These are phyloP conservation scores for Physocephala rufipes DNA, from an alignment of 2,888 invertebrate genomes.

Conservation along the genomic window DNA sequence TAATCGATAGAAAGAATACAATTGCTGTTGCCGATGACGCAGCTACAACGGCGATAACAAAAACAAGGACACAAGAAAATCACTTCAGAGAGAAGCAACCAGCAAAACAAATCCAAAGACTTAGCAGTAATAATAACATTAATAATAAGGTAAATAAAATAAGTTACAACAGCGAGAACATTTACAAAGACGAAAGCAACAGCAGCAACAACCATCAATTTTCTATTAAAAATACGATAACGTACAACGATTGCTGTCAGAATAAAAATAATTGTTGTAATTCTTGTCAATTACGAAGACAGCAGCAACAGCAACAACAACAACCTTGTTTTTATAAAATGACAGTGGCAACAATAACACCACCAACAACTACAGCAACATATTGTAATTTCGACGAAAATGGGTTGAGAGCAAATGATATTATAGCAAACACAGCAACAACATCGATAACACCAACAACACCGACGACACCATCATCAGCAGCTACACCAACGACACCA, in stretches of 20 bases:
- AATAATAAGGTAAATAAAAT: slow-evolving; percentile 44
- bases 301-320: slow-evolving; percentile 35
- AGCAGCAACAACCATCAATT: slow-evolving; percentile 42
- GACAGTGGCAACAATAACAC: slow-evolving; percentile 47
- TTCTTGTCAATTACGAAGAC: slow-evolving; percentile 57
- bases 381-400: slow-evolving; percentile 51
- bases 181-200: slow-evolving; percentile 25
- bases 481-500: slow-evolving; percentile 52
- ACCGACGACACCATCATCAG: slow-evolving; percentile 46
- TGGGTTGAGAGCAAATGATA: slow-evolving; percentile 51
- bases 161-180: slow-evolving; percentile 37
- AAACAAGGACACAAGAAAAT: background rate
- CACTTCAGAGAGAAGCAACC: slow-evolving; percentile 39
- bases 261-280: slow-evolving; percentile 51
- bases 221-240: too few relatives aligned
- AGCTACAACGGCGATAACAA: slow-evolving; percentile 14
- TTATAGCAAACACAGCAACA: slow-evolving; percentile 46
- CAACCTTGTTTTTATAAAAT: slow-evolving; percentile 44
- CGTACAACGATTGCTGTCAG: slow-evolving; percentile 38
- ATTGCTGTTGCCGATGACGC: background rate
- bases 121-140: slow-evolving; percentile 53
- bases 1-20: slow-evolving; percentile 13
- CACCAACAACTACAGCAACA: slow-evolving; percentile 44
- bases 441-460: slow-evolving; percentile 52
- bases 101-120: slow-evolving; percentile 58